Conservation (phyloP, 2,113 vertebrate genomes). For the Oceanodroma tethys region DNA sequence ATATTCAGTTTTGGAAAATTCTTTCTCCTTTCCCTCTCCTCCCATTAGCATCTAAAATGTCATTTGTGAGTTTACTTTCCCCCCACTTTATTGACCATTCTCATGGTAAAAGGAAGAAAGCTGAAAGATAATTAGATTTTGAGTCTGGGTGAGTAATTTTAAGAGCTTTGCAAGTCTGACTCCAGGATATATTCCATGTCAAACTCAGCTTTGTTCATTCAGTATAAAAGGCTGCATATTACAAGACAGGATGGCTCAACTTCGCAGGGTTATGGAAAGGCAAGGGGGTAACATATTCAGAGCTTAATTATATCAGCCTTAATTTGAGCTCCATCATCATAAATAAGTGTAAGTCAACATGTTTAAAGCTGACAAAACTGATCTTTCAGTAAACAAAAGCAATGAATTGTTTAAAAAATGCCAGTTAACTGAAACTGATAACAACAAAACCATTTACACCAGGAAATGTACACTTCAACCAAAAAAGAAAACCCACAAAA, state of each 20-base stretch:
- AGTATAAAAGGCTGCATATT: neutral
- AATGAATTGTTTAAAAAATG: neutral
- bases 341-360: neutral
- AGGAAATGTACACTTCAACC: neutral
- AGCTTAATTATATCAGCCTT: neutral
- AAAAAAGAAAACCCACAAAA: neutral
- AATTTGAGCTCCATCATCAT: neutral
- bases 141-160: constrained; percentile 27
- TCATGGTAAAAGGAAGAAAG: constrained; percentile 5
- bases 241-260: neutral
- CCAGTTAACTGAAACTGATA: neutral
- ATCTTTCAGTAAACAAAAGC: neutral
- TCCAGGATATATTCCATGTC: constrained; percentile 24
- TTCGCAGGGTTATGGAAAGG: neutral
- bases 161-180: constrained; percentile 31
- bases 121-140: constrained; percentile 44
- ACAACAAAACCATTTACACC: neutral
- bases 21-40: neutral
- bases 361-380: neutral
- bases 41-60: neutral
- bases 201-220: constrained; percentile 17
- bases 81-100: constrained; percentile 2
- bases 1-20: neutral
- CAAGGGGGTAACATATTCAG: neutral
- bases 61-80: neutral